phyloP scores from a whole-genome alignment of 2,797 vertebrate species.

The Sebastes minor region DNA sequence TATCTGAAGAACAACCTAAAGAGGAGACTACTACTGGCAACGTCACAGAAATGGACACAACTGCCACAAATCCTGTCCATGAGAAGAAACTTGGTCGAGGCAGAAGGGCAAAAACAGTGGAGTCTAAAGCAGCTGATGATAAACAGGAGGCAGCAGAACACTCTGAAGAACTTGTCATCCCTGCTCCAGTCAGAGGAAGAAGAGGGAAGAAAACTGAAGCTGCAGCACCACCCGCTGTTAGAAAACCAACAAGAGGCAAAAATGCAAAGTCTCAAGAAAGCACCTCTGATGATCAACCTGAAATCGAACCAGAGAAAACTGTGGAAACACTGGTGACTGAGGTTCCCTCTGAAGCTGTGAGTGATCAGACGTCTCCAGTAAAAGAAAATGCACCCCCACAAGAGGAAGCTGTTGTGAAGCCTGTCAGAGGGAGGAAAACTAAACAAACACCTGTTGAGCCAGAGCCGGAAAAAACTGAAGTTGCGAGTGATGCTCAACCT shows the following conservation, averaged over 20 bases:
- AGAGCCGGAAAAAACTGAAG: slow-evolving; percentile 1
- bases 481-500: not conserved
- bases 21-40: not conserved
- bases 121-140: slow-evolving; percentile 1
- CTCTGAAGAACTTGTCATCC: slow-evolving; percentile 1
- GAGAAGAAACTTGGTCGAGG: slow-evolving; percentile 33
- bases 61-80: not conserved
- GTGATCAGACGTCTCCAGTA: not conserved
- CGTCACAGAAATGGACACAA: not conserved
- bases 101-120: slow-evolving; percentile 20
- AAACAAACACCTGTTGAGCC: slow-evolving; percentile 31
- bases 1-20: not conserved
- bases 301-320: slow-evolving; percentile 1
- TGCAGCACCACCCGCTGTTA: slow-evolving; percentile 40
- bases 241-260: slow-evolving; percentile 60
- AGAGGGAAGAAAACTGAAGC: slow-evolving; percentile 60
- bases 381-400: not conserved
- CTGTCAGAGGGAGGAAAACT: slow-evolving; percentile 53
- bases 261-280: slow-evolving; percentile 32
- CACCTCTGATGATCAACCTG: slow-evolving; percentile 9
- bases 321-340: slow-evolving; percentile 2
- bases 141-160: slow-evolving; percentile 1
- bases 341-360: not conserved
- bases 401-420: slow-evolving; percentile 36
- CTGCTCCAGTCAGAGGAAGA: slow-evolving; percentile 58